These are phyloP conservation scores for Stylophora pistillata DNA, from an alignment of 64 coral and sea anemone genomes.

Conservation along the genomic window DNA sequence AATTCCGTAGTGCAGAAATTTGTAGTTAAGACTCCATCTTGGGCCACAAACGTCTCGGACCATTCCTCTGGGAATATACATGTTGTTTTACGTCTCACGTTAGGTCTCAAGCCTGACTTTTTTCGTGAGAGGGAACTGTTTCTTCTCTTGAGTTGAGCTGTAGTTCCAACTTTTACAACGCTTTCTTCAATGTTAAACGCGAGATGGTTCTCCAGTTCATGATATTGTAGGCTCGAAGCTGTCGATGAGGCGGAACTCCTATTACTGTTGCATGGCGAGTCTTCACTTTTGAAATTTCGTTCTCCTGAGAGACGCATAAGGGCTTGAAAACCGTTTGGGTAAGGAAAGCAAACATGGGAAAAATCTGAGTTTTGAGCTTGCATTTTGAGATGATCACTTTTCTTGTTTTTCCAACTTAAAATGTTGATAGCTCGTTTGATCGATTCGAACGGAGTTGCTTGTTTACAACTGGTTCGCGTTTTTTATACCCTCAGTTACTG, in stretches of 20 bases:
- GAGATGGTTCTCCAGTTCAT: neutral
- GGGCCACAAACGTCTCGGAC: conserved; percentile 31
- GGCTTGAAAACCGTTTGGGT: neutral
- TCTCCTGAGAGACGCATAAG: neutral
- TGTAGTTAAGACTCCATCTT: conserved; percentile 39
- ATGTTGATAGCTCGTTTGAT: neutral
- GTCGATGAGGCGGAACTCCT: neutral
- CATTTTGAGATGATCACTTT: conserved; percentile 12
- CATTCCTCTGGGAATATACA: neutral
- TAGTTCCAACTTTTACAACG: neutral
- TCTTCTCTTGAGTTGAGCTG: conserved; percentile 8
- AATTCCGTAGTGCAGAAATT: conserved; percentile 38
- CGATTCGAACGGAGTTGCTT: neutral
- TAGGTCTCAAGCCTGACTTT: neutral
- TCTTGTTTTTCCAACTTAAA: neutral
- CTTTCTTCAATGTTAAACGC: neutral
- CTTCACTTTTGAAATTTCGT: neutral
- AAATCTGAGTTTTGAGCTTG: neutral
- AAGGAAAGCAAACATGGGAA: conserved; percentile 14
- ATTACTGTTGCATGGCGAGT: neutral
- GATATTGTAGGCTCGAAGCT: neutral
- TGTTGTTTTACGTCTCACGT: neutral
- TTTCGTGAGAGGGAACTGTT: neutral
- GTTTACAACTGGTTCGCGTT: neutral
- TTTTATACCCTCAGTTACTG: neutral